phyloP scores from a whole-genome alignment of 1,140 invertebrate genomes.

The Listronotus oregonensis region DNA sequence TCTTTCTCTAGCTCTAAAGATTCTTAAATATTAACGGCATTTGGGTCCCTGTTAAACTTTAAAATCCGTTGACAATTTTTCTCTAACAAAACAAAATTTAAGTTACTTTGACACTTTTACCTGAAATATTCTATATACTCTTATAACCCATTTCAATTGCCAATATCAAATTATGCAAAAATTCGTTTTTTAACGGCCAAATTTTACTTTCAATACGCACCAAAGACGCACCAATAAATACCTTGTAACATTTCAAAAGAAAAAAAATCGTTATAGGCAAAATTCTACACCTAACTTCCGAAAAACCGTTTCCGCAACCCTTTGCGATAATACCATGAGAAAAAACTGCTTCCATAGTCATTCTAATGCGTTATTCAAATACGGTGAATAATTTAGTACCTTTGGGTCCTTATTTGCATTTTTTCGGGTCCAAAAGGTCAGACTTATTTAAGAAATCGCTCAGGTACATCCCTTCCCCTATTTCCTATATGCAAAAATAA shows the following conservation, averaged over 20 bases:
- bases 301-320: slow-evolving; percentile 41
- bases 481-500: slow-evolving; percentile 34
- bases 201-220: slow-evolving; percentile 3
- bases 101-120: no score
- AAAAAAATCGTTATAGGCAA: slow-evolving; percentile 43
- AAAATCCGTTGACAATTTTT: no score
- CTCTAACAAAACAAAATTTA: no score
- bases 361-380: slow-evolving; percentile 50
- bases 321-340: slow-evolving; percentile 45
- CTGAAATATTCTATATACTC: background rate
- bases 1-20: no score
- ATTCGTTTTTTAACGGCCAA: slow-evolving; percentile 26
- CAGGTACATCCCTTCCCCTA: slow-evolving; percentile 40
- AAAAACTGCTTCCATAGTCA: slow-evolving; percentile 42
- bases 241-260: slow-evolving; percentile 17
- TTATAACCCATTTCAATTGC: background rate
- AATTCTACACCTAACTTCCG: slow-evolving; percentile 35
- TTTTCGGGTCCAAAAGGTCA: slow-evolving; percentile 47
- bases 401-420: slow-evolving; percentile 50
- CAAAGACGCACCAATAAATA: slow-evolving; percentile 5
- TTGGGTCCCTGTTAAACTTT: no score
- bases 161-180: background rate
- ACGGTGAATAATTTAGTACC: slow-evolving; percentile 48
- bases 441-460: slow-evolving; percentile 45
- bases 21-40: no score